phyloP scores from a whole-genome alignment of 2,113 vertebrate species.

The Rousettus leschenaultii region DNA sequence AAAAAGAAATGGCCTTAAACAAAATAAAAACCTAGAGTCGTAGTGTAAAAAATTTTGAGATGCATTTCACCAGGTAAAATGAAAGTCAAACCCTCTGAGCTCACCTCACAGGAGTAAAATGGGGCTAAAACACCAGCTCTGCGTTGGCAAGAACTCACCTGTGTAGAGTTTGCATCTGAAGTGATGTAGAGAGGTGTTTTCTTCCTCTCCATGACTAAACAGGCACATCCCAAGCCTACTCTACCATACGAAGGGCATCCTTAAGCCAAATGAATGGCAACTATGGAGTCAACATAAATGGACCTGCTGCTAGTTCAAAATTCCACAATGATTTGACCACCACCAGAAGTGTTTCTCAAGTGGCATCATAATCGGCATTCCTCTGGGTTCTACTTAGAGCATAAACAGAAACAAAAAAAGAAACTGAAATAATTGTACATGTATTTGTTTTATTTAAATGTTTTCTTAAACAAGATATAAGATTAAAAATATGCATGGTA shows the following conservation, averaged over 20 bases:
- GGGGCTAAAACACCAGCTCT: neutral
- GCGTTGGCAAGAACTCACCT: neutral
- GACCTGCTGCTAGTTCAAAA: neutral
- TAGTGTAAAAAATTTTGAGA: constrained; percentile 38
- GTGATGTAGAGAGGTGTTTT: neutral
- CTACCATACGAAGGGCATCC: neutral
- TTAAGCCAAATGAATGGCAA: neutral
- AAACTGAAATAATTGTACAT: neutral
- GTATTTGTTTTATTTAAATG: neutral
- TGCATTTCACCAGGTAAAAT: neutral
- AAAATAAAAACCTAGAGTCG: constrained; percentile 41
- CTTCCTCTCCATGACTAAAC: neutral
- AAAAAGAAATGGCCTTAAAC: constrained; percentile 24
- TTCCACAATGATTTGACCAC: neutral
- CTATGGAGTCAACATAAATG: neutral
- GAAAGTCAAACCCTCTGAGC: neutral
- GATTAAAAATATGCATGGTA: neutral
- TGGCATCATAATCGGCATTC: neutral
- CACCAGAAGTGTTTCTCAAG: neutral
- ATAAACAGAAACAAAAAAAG: neutral
- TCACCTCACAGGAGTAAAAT: neutral
- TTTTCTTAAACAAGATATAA: neutral
- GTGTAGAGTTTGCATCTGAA: neutral
- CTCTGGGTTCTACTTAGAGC: neutral
- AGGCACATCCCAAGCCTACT: neutral